Conservation (phyloP, 2,113 vertebrate species). For the Ceyx margarethae region DNA sequence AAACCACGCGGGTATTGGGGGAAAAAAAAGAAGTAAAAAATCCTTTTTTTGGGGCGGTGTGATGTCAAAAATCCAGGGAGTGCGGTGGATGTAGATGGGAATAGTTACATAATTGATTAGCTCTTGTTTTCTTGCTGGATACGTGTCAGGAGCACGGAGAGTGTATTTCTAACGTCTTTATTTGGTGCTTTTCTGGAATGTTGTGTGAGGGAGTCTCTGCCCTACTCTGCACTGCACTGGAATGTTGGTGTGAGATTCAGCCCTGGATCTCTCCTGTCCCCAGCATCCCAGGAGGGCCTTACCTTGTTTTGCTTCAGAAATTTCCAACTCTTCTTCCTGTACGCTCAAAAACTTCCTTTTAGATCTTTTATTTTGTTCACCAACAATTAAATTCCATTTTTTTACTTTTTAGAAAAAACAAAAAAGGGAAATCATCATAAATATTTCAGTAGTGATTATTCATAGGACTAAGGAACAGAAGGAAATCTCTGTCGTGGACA, state of each 20-base stretch:
- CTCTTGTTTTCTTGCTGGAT: not conserved
- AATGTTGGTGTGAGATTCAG: not conserved
- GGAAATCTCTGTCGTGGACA: not conserved
- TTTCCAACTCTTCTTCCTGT: not conserved
- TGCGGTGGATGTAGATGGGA: not conserved
- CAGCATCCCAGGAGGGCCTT: not conserved
- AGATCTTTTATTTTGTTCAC: not conserved
- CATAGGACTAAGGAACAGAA: not conserved
- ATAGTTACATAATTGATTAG: constrained; percentile 65
- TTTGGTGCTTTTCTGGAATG: constrained; percentile 11
- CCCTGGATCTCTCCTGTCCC: not conserved
- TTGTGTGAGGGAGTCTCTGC: not conserved
- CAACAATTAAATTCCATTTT: not conserved
- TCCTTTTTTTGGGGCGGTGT: not conserved
- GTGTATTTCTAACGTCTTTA: constrained; percentile 43
- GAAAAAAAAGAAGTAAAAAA: not conserved
- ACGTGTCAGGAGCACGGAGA: constrained; percentile 10
- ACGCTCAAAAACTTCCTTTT: not conserved
- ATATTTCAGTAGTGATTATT: not conserved
- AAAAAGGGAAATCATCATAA: not conserved
- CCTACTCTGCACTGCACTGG: not conserved
- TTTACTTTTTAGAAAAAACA: not conserved
- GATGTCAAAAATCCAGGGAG: not conserved
- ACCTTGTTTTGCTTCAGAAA: not conserved
- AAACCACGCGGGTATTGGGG: not conserved